Base-by-base conservation (phyloP, 30 jellyfish, hydroid and myxozoan genomes). In the Aurelia coerulea region DNA sequence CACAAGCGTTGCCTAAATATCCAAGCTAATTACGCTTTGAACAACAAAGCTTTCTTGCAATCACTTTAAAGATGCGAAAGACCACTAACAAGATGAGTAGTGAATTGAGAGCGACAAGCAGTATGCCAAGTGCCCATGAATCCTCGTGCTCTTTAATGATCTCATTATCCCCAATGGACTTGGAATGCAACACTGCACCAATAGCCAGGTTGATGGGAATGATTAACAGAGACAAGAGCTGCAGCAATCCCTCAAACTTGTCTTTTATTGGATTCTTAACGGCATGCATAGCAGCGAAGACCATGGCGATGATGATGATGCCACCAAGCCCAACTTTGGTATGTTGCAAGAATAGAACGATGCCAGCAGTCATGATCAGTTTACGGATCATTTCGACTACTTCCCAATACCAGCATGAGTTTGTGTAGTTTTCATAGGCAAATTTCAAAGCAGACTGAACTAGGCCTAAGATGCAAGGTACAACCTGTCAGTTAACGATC, bases 321-420 rank as follows among this genome's bases (percentile, higher is more conserved):
- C 31, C 62, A 39, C 72, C 72, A 0, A 80, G 29, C 19, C 82
- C 78, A 32, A 53, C 39, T 31, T 67, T 64, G 35, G 60, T 54
- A 39, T 64, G 23, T 4, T 37, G 68, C 34, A 65, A 37, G 31
- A 80, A 62, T 15, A 80, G 29, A 16, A 70, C 62, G 34, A 63
- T 37, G 39, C 84, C 90, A 23, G 41, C 84, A 11, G 84, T 80
- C 60, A 63, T 31, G 32, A 80, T 41, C 15, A 80, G 66, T 32
- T 80, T 80, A 10, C 90, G 68, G 9, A 65, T 12, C 81, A 80
- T 35, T 42, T 80, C 90, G 2, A 64, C 12, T 9, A 65, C 54
- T 41, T 80, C 90, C 90, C 90, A 80, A 53, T 63, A 80, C 84
- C 83, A 41, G 72, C 79, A 15, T 46, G 73, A 16, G 6, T 34